Conservation (phyloP, 2,888 invertebrate genomes). For the Drosophila recens region DNA sequence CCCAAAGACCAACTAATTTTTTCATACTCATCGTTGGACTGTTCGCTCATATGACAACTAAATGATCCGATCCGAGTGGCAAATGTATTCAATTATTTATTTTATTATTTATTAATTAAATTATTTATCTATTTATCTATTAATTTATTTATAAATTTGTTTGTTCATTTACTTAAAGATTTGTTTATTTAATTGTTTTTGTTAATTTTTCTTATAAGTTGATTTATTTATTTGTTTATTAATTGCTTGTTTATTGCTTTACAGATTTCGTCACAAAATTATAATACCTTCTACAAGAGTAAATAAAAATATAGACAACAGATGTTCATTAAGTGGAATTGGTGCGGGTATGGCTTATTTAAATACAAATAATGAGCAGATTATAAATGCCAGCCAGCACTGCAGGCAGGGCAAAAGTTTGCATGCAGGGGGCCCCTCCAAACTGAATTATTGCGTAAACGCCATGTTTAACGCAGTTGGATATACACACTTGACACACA, state of each 20-base stretch:
- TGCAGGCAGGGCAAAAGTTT: slow-evolving; percentile 20
- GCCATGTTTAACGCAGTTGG: slow-evolving; percentile 45
- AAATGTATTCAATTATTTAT: too few species aligned
- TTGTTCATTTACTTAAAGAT: too few species aligned
- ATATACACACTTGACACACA: slow-evolving; percentile 28
- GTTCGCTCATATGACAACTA: too few species aligned
- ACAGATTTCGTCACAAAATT: background rate
- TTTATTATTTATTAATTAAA: too few species aligned
- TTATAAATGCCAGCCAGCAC: slow-evolving; percentile 59
- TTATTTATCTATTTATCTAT: too few species aligned
- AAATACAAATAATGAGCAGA: slow-evolving; percentile 78
- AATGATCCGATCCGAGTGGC: too few species aligned
- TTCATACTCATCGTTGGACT: too few species aligned
- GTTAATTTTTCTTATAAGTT: too few species aligned
- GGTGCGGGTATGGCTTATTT: slow-evolving; percentile 51
- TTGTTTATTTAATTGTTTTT: too few species aligned
- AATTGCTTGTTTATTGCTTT: background rate
- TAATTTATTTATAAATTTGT: too few species aligned
- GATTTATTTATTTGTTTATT: too few species aligned
- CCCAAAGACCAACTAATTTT: too few species aligned
- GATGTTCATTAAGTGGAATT: slow-evolving; percentile 48
- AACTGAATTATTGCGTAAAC: slow-evolving; percentile 65
- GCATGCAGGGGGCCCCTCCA: slow-evolving; percentile 5
- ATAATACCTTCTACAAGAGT: background rate
- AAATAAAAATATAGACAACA: slow-evolving; percentile 39